Evolutionary conservation across 35 echinoderm and acorn worm genomes (phyloP).

Genomic region (Anneissia japonica): DNA sequence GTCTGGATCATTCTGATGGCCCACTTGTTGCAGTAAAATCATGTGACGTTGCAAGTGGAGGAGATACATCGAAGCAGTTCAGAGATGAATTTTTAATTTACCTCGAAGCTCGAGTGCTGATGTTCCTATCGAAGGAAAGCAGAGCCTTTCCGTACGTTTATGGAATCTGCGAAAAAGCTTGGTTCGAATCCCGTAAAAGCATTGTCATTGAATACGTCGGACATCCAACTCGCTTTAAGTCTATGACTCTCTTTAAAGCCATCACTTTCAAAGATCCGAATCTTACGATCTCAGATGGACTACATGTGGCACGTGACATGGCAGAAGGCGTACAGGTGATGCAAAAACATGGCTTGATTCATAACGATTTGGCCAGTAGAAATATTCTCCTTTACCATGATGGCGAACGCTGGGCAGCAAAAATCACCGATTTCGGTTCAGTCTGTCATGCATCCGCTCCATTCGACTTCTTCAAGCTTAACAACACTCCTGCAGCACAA

Average conservation of each 20-base stretch:
- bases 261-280: background rate
- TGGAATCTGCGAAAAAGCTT: background rate
- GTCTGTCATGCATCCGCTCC: background rate
- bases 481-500: background rate
- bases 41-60: background rate
- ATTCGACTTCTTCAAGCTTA: background rate
- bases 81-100: background rate
- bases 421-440: background rate
- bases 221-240: background rate
- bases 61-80: background rate
- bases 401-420: background rate
- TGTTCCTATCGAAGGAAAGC: background rate
- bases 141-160: background rate
- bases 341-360: background rate
- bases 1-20: background rate
- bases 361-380: background rate
- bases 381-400: background rate
- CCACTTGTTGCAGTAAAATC: background rate
- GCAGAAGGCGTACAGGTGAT: background rate
- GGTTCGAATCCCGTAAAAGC: background rate
- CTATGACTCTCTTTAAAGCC: background rate
- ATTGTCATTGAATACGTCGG: background rate
- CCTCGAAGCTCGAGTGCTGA: background rate
- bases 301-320: background rate
- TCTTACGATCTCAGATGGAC: background rate